Conservation (phyloP, 1,140 invertebrate species). For the Varroa destructor region DNA sequence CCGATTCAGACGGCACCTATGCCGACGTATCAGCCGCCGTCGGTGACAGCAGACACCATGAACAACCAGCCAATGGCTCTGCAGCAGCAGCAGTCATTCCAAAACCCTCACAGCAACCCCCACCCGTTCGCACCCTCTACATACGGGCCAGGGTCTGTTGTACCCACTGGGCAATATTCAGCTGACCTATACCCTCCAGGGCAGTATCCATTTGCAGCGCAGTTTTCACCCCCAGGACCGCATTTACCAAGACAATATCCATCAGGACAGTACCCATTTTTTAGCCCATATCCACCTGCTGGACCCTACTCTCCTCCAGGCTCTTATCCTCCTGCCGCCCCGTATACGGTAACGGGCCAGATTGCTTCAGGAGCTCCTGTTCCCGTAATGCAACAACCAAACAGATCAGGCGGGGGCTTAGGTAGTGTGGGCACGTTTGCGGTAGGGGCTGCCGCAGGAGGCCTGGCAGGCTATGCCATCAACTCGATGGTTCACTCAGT, state of each 20-base stretch:
- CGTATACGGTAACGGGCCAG: too few relatives aligned
- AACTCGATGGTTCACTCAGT: conserved; percentile 2
- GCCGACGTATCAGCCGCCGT: not conserved
- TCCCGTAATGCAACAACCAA: not conserved
- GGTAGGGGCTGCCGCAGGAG: conserved; percentile 9
- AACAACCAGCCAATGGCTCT: not conserved
- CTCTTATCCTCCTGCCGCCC: not conserved
- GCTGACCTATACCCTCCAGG: not conserved
- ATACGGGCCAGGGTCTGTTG: not conserved
- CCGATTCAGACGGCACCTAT: not conserved
- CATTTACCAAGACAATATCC: not conserved
- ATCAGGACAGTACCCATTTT: not conserved
- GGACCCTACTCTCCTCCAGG: not conserved
- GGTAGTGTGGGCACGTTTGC: not conserved
- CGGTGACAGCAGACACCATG: not conserved
- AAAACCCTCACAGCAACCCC: conserved; percentile 26
- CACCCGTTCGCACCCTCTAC: conserved; percentile 9
- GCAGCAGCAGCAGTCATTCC: conserved; percentile 22
- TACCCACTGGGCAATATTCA: conserved; percentile 2
- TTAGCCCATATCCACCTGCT: not conserved
- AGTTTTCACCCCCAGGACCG: too few relatives aligned
- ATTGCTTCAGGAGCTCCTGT: too few relatives aligned
- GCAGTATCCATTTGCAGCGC: not conserved
- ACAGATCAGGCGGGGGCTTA: not conserved
- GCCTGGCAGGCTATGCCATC: conserved; percentile 17